Base-by-base conservation (phyloP, 1,140 invertebrate genomes). In the Cheumatopsyche charites region DNA sequence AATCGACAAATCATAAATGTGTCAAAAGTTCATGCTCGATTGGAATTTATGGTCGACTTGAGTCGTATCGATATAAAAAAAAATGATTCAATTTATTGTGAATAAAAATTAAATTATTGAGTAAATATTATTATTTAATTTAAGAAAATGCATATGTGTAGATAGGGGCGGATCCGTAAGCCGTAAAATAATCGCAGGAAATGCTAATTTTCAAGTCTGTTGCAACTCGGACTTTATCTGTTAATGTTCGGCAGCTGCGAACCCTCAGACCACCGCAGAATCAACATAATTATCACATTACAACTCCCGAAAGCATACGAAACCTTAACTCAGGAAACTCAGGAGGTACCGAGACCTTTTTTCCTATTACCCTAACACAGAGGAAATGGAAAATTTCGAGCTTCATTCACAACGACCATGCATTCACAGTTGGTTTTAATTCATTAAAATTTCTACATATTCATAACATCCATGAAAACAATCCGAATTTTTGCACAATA, bases 241-340 rank as follows among this genome's bases (percentile, higher is more conserved):
- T 71, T 66, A 70, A 70, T 62, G 68, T 61, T 58, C 47, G 67
- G 47, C 36, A 21, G 19, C 36, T 29, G 61, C 36, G 49, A 12
- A 36, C 29, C 3, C 29, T 9, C 29, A 36, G 9, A 36, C 29
- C 29, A 36, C 29, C 29, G n/a, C n/a, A 62, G 65, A 71, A 71
- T 71, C 70, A 71, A 71, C 70, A 71, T 71, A 71, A 71, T 71
- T 71, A 71, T 71, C 70, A 62, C 70, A 71, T 71, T 71, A 71
- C 47, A 6, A 17, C 29, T 13, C 17, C n/a, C 19, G 17, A 13
- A 15, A 25, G 19, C 21, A 61, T 21, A 11, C 55, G 17, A 25
- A 25, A 21, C 11, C 29, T 9, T 4, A 4, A 36, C 29, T 4
- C 9, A 36, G n/a, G n/a, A n/a, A n/a, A n/a, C n/a, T n/a, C n/a